Percentiles rank a stretch among this genome's conserved stretches.
phyloP scores from a whole-genome alignment of 2,113 vertebrate species.

The Numida meleagris region DNA sequence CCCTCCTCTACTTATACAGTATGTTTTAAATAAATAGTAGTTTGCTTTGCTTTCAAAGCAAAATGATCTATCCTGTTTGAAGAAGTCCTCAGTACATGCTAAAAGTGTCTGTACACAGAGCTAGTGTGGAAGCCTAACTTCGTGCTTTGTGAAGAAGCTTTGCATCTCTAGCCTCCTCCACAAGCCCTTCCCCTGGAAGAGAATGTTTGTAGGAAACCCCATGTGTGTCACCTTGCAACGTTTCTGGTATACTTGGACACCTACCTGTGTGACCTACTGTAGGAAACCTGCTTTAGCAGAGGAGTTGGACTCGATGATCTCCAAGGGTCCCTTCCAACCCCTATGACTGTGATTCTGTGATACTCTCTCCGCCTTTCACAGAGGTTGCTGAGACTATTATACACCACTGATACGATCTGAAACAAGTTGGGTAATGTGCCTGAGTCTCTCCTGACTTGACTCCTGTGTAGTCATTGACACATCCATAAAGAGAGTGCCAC shows the following conservation, averaged over 20 bases:
- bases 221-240: not conserved
- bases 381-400: not conserved
- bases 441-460: not conserved
- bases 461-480: not conserved
- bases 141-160: not conserved
- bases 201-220: not conserved
- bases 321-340: no score
- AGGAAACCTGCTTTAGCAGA: no score
- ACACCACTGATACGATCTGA: not conserved
- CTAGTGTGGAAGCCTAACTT: not conserved
- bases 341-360: no score
- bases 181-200: not conserved
- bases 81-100: not conserved
- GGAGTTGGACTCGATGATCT: no score
- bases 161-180: not conserved
- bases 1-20: not conserved
- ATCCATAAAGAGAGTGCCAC: not conserved
- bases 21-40: not conserved
- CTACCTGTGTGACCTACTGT: no score
- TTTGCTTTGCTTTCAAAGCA: not conserved
- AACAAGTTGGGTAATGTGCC: not conserved
- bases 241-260: not conserved
- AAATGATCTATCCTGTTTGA: not conserved
- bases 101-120: not conserved
- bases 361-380: not conserved